Evolutionary conservation across 92 coral and sea anemone genomes (phyloP), one percentile per base, ranked within the genome.

Genomic region (Zoanthus sansibaricus): DNA sequence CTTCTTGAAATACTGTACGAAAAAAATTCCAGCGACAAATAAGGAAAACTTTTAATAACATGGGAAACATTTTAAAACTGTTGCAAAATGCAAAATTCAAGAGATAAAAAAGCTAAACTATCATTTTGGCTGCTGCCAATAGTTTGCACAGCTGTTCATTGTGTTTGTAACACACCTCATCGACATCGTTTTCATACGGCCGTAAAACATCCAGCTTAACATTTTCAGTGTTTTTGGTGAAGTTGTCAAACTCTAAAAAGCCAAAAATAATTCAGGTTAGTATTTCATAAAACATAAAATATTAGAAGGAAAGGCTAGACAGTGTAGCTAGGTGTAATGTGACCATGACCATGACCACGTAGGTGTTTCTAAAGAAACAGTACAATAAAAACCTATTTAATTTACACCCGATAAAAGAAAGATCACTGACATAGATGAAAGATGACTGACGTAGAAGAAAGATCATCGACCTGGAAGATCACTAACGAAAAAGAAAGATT

Each of bases 231-330:
- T 78, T 37, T 18, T 78, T 61, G 37, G 51, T 78, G 71, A 56
- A 78, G 71, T 78, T 62, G 16, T 78, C 83, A 58, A 78, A 42
- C 33, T 58, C 83, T 78, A 9, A 9, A 54, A 55, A 58, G n/a
- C n/a, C 16, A 49, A 61, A 16, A 78, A 78, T 12, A 2, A 51
- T 21, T 12, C 11, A 13, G 17, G 51, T 72, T 21, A 45, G 55
- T 13, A 33, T 15, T 33, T 71, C 17, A 44, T 3, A 3, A 33
- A 1, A 37, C 42, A 37, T 37, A 2, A 37, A 25, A 25, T 25
- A 37, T 37, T 37, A 37, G 42, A 37, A 37, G 2, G 42, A 37
- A 37, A 37, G 42, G 25, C 25, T 37, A 37, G 42, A 37, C 42
- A 37, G 1, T 1, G 42, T 37, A 37, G 42, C 42, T 3, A 37